Evolutionary conservation across 2,797 vertebrate species (phyloP), one percentile per base, ranked within the genome.

Genomic region (Todus mexicanus): DNA sequence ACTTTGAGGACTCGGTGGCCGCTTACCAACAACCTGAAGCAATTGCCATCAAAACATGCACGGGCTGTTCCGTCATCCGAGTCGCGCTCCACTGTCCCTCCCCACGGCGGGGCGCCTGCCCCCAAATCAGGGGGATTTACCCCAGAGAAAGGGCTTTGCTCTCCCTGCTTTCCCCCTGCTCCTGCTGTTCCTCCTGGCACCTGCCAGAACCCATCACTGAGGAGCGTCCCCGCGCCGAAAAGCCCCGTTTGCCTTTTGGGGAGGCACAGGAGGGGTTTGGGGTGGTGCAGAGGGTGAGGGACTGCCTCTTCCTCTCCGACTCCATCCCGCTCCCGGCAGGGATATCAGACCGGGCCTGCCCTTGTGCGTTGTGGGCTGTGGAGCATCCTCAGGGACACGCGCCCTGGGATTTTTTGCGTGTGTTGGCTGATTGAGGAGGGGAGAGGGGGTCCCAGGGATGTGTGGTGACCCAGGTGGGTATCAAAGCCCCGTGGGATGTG

Each of bases 161-260:
- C 56, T 50, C 27, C 48, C 31, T 2, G 6, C 69, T 60, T 29
- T n/a, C 29, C 27, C 9, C 54, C 22, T 1, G 6, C 10, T 31
- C 29, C 45, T 2, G 1, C 27, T 8, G n/a, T 18, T 38, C 43
- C 20, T 33, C 40, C 73, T 1, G 4, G 37, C 38, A 21, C 38
- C 22, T 15, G 2, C 17, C 33, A 11, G 40, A 14, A 26, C 16
- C 20, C 3, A 4, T 31, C 3, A 3, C 40, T 1, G 1, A 18
- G 45, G 26, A n/a, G 48, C 15, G 16, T 29, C 38, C 35, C 54
- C 25, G 2, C 0, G 10, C 15, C 1, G 11, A 25, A 35, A 61
- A 16, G 4, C 14, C 53, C 15, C 29, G 4, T 1, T 10, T 29
- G 38, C 25, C 7, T 38, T 33, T 4, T 10, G 31, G 35, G 47